Evolutionary conservation across 2,797 vertebrate species (phyloP).

Genomic region (Pygocentrus nattereri): DNA sequence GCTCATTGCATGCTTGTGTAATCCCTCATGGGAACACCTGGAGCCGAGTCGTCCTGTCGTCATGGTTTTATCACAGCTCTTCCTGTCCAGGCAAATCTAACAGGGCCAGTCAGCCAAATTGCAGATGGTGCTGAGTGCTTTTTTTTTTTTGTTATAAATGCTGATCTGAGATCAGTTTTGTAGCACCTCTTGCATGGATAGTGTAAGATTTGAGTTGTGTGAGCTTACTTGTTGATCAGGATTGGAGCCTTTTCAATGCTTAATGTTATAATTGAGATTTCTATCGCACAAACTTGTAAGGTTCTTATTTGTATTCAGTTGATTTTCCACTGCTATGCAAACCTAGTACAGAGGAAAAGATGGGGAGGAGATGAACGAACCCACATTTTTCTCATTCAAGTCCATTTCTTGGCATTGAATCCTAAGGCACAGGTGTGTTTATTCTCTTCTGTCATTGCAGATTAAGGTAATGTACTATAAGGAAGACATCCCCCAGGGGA

Average conservation of each 20-base stretch:
- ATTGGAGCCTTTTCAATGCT: not conserved
- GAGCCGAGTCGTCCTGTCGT: conserved; percentile 56
- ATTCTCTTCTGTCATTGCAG: not conserved
- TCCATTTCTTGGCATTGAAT: not conserved
- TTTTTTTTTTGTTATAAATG: not conserved
- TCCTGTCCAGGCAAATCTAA: conserved; percentile 52
- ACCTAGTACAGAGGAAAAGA: not conserved
- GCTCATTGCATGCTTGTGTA: conserved; percentile 51
- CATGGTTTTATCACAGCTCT: conserved; percentile 51
- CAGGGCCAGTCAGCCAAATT: not conserved
- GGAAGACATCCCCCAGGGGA: conserved; percentile 5
- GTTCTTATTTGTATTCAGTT: not conserved
- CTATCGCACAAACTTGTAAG: not conserved
- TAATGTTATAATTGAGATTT: not conserved
- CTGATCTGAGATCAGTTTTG: conserved; percentile 12
- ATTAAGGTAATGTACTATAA: conserved; percentile 5
- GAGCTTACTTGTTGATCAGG: too few species aligned
- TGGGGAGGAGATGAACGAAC: too few species aligned
- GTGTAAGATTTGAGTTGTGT: not conserved
- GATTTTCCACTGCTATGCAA: not conserved
- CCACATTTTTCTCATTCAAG: not conserved
- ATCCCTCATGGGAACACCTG: conserved; percentile 61
- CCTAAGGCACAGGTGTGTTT: conserved; percentile 10
- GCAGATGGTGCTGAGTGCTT: not conserved
- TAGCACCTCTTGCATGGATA: not conserved